A percentile compares a stretch with the other conserved stretches of the same genome.
phyloP scores from a whole-genome alignment of 2,888 invertebrate genomes.

The Acheta domesticus region DNA sequence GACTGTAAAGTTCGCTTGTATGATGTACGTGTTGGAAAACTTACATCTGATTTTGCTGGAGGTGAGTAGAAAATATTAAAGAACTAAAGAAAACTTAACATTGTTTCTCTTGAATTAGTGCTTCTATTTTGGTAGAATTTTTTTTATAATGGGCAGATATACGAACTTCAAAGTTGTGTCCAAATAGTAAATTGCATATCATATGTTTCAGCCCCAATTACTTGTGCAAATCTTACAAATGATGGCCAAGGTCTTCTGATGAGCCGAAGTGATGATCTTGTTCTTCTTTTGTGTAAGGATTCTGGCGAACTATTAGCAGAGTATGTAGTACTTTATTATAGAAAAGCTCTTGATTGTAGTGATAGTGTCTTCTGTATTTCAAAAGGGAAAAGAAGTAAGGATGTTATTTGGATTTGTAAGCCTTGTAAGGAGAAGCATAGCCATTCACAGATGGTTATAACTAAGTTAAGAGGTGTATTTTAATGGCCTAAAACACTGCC shows the following conservation, averaged over 20 bases:
- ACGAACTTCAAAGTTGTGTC: constrained; percentile 18
- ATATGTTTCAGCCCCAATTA: constrained; percentile 62
- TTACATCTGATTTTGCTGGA: constrained; percentile 80
- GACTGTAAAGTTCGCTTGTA: constrained; percentile 86
- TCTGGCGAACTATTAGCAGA: constrained; percentile 72
- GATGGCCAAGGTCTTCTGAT: constrained; percentile 90
- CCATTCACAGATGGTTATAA: too few relatives aligned
- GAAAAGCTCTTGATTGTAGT: too few relatives aligned
- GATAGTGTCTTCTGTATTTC: too few relatives aligned
- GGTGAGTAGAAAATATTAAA: constrained; percentile 49
- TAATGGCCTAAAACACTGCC: too few relatives aligned
- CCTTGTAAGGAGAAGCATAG: too few relatives aligned
- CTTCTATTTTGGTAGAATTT: neutral
- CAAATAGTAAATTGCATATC: constrained; percentile 18
- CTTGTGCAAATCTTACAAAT: constrained; percentile 77
- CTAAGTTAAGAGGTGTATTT: too few relatives aligned
- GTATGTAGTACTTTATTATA: constrained; percentile 45
- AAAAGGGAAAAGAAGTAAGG: too few relatives aligned
- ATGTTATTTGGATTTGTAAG: too few relatives aligned
- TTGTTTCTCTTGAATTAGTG: too few relatives aligned
- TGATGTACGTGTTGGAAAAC: constrained; percentile 82
- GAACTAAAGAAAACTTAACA: too few relatives aligned
- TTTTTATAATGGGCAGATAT: neutral
- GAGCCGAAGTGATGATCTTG: constrained; percentile 76
- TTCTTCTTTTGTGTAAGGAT: constrained; percentile 85